Base-by-base conservation (phyloP, 2,797 vertebrate species). In the Botia kubotai region DNA sequence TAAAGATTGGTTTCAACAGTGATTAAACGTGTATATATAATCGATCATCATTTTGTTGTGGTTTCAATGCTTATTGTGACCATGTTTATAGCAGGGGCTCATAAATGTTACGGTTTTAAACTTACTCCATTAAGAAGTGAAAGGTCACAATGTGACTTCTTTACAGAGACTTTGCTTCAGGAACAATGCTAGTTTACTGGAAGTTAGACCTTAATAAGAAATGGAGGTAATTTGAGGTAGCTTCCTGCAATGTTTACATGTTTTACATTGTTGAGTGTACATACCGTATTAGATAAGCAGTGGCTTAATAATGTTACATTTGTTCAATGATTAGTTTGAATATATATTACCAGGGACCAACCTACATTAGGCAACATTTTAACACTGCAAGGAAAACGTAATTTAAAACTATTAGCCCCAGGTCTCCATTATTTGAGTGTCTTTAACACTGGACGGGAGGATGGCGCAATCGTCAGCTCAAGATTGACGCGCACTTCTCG, bases 1-100 rank as follows among this genome's bases (percentile, higher is more conserved):
- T 68, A 57, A 55, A 80, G 52, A 57, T 58, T 78, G n/a, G 13
- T 17, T 62, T 52, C 39, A 63, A 63, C 46, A 8, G 58, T 26
- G 58, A 71, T 23, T 72, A 79, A 79, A 60, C 17, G 62, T 68
- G 36, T 78, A 39, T 78, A 79, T 68, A 48, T 62, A 71, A 58
- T 63, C 52, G 39, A 53, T 55, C 16, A 39, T 57, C 12, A 53
- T 19, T 48, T n/a, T 62, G 26, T 23, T 26, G 29, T 79, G 43
- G 39, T 33, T 46, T 79, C 1, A 2, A 33, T 55, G 16, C 29
- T 48, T 72, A n/a, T 63, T 55, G 57, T 72, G 69, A 63, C 48
- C 33, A 8, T 39, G 3, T 23, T 21, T 10, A 14, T 75, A 17
- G 8, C 53, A 17, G 5, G 19, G 26, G 19, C 19, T 58, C 57